Base-by-base conservation (phyloP, 2,797 vertebrate genomes). In the Apodemus agrarius region DNA sequence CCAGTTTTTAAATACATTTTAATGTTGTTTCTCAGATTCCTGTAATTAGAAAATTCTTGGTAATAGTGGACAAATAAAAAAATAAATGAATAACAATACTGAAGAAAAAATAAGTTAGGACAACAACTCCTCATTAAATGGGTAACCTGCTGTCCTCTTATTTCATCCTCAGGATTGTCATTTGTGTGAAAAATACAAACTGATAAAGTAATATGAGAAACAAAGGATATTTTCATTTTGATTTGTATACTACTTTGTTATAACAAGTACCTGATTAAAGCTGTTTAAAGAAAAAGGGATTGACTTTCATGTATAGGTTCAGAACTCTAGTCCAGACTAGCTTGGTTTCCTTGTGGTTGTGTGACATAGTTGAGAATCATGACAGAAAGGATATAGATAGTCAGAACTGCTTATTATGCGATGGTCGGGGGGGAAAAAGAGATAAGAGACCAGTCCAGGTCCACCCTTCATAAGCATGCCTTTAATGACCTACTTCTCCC, bases 41-140 rank as follows among this genome's bases (percentile, higher is more conserved):
- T 84, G 85, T 7, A 92, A 46, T 89, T 92, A 93, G 29, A 96
- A 76, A 88, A 81, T 97, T 92, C 13, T 92, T 29, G 7, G 37
- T 34, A 93, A 69, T 46, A 43, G 14, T 31, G 54, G 26, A 61
- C 11, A 93, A 81, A 63, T 82, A 89, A 86, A 84, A 95, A 72
- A 85, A 17, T 10, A 85, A 95, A 54, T 91, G 4, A 96, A 91
- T 80, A 67, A 80, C 59, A 91, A 52, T 43, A 57, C 2, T 54
- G 2, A 75, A 86, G 57, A 95, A 92, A 90, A 81, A n/a, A 65
- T 26, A n/a, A 83, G 11, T 83, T 94, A 81, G 78, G 31, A 54
- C 37, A 13, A 79, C 14, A 75, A 81, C 4, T 16, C 2, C 49
- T 76, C 49, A 78, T 57, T 84, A 85, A 57, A 82, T 57, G 6